phyloP scores from a whole-genome alignment of 1,140 invertebrate species.

The Procambarus virginalis region DNA sequence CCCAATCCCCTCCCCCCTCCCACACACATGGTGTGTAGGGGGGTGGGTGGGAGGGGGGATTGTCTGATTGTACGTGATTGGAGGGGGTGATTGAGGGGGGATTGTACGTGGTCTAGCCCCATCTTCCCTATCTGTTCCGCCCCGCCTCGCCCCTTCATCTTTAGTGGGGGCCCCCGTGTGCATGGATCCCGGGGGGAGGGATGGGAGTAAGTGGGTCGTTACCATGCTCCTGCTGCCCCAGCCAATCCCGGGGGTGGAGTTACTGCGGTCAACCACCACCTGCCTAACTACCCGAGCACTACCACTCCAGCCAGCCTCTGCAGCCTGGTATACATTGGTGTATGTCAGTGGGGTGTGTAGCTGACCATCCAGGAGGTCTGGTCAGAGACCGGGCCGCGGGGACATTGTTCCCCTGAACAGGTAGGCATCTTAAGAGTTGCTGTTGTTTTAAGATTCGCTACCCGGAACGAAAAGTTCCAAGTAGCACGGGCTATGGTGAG shows the following conservation, averaged over 20 bases:
- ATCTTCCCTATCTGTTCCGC: background rate
- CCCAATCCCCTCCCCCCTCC: too few species aligned
- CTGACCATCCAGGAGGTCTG: too few species aligned
- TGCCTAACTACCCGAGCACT: background rate
- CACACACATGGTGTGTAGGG: too few species aligned
- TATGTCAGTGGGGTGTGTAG: background rate
- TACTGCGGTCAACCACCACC: background rate
- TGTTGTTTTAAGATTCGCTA: too few species aligned
- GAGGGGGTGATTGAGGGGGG: too few species aligned
- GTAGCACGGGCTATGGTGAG: too few species aligned
- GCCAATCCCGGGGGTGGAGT: background rate
- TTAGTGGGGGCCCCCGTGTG: background rate
- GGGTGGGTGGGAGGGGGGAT: too few species aligned
- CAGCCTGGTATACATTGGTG: background rate
- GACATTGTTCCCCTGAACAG: too few species aligned
- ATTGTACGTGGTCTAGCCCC: background rate
- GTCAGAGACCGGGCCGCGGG: too few species aligned
- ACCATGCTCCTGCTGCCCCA: background rate
- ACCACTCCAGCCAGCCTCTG: background rate
- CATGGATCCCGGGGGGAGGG: background rate
- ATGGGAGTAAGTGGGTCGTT: background rate
- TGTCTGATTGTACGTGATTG: too few species aligned
- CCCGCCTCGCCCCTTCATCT: background rate
- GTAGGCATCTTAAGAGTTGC: too few species aligned
- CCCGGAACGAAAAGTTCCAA: too few species aligned